phyloP scores from a whole-genome alignment of 2,888 invertebrate genomes.

The Drosophila atripex region DNA sequence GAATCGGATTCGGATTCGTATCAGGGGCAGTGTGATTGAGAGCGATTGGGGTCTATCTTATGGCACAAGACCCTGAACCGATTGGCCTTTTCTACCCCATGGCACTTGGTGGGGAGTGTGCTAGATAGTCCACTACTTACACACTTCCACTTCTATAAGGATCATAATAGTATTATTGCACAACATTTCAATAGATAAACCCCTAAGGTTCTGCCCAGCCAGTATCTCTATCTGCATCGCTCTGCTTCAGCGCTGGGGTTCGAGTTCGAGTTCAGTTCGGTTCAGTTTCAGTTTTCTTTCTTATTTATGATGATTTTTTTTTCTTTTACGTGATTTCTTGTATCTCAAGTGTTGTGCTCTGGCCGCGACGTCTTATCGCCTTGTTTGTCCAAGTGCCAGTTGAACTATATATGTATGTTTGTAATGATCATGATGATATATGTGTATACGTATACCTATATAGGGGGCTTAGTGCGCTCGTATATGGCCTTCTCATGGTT shows the following conservation, averaged over 20 bases:
- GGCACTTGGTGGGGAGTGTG: background rate
- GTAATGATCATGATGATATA: slow-evolving; percentile 21
- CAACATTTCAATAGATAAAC: slow-evolving; percentile 58
- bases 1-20: slow-evolving; percentile 8
- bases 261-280: slow-evolving; percentile 21
- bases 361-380: slow-evolving; percentile 67
- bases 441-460: slow-evolving; percentile 27
- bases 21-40: slow-evolving; percentile 28
- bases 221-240: slow-evolving; percentile 58
- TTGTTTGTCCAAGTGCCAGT: slow-evolving; percentile 78
- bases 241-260: slow-evolving; percentile 7
- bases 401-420: slow-evolving; percentile 60
- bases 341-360: slow-evolving; percentile 70
- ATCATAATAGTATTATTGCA: slow-evolving; percentile 1
- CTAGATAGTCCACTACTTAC: too few species aligned
- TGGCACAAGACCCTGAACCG: slow-evolving; percentile 49
- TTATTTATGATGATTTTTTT: background rate
- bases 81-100: slow-evolving; percentile 11
- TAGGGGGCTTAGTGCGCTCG: slow-evolving; percentile 46
- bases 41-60: slow-evolving; percentile 33
- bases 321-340: slow-evolving; percentile 70
- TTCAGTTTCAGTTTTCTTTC: slow-evolving; percentile 44
- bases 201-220: slow-evolving; percentile 39
- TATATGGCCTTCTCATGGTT: slow-evolving; percentile 50
- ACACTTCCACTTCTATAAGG: background rate